These are phyloP conservation scores for Heliconius himera DNA, from an alignment of 1,140 invertebrate species.

Conservation along the genomic window DNA sequence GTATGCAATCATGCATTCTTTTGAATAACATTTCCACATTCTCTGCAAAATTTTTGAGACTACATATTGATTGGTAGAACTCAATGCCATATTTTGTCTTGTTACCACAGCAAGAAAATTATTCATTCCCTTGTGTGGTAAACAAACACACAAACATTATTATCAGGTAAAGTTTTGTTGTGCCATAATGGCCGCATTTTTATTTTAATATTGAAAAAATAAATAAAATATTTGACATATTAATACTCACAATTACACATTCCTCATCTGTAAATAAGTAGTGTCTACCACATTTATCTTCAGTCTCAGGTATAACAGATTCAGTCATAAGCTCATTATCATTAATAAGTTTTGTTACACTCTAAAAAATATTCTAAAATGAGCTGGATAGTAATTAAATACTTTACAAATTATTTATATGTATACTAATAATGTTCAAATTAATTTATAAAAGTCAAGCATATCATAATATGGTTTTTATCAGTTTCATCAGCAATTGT, in stretches of 20 bases:
- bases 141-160: too few species aligned
- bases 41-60: too few species aligned
- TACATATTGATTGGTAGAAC: too few species aligned
- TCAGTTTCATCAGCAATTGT: not conserved
- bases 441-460: not conserved
- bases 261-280: slow-evolving; percentile 83
- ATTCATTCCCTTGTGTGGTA: too few species aligned
- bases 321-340: slow-evolving; percentile 81
- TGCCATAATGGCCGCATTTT: too few species aligned
- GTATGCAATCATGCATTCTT: too few species aligned
- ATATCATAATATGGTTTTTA: not conserved
- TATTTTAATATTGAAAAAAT: too few species aligned
- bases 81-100: too few species aligned
- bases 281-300: slow-evolving; percentile 78
- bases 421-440: not conserved
- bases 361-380: slow-evolving; percentile 65
- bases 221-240: too few species aligned
- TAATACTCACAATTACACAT: slow-evolving; percentile 81
- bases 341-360: slow-evolving; percentile 78
- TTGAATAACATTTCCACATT: too few species aligned
- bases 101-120: too few species aligned
- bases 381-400: not conserved
- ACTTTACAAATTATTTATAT: not conserved
- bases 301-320: slow-evolving; percentile 77
- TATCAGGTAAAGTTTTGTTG: too few species aligned